phyloP scores from a whole-genome alignment of 2,888 invertebrate genomes.

The Adelphocoris suturalis region DNA sequence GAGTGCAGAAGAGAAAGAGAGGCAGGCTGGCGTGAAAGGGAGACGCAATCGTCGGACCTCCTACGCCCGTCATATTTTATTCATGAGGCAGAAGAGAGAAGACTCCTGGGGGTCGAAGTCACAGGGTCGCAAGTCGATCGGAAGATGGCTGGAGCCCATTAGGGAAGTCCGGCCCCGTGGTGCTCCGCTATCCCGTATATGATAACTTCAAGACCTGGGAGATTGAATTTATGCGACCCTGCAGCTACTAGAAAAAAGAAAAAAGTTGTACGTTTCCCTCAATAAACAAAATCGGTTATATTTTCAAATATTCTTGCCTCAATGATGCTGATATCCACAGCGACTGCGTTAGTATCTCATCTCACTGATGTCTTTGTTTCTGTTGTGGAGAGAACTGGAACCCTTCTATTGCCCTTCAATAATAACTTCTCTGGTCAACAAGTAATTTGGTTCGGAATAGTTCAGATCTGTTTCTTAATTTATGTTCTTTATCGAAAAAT shows the following conservation, averaged over 20 bases:
- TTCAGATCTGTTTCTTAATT: no score
- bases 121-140: conserved; percentile 2
- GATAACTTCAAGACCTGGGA: background rate
- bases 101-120: background rate
- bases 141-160: background rate
- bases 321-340: no score
- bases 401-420: no score
- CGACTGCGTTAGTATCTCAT: no score
- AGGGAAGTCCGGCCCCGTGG: conserved; percentile 5
- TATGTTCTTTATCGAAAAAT: no score
- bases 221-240: background rate
- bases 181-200: background rate
- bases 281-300: no score
- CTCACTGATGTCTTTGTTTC: no score
- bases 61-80: conserved; percentile 54
- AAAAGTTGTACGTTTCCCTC: no score
- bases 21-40: background rate
- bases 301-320: no score
- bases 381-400: no score
- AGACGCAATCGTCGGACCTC: conserved; percentile 32
- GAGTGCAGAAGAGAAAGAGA: background rate
- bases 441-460: no score
- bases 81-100: background rate
- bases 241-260: background rate
- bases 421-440: no score